Percentiles rank a stretch among this genome's conserved stretches.
Conservation (phyloP, 2,113 vertebrate genomes). For the Dendropsophus ebraccatus region DNA sequence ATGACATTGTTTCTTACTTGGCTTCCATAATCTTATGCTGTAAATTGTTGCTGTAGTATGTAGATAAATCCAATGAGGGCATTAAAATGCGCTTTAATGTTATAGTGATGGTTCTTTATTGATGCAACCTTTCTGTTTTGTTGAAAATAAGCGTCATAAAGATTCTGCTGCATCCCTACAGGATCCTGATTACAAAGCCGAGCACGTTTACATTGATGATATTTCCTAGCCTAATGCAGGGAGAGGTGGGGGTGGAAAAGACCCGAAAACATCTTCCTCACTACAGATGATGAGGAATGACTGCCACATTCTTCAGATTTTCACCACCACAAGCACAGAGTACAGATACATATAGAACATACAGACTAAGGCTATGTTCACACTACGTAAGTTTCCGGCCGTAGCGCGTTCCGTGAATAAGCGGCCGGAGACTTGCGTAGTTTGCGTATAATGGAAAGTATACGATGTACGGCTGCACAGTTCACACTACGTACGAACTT, state of each 20-base stretch:
- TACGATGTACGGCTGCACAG: too few relatives aligned
- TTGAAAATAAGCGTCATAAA: background rate
- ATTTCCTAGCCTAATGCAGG: conserved; percentile 31
- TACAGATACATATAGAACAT: background rate
- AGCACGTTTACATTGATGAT: conserved; percentile 39
- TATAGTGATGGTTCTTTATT: background rate
- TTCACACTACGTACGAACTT: too few relatives aligned
- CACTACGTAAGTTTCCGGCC: too few relatives aligned
- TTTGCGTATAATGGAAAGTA: too few relatives aligned
- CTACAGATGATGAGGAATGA: background rate
- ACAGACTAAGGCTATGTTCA: too few relatives aligned
- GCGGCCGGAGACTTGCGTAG: too few relatives aligned
- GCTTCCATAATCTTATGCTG: background rate
- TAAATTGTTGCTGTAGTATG: background rate
- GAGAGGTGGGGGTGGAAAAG: background rate
- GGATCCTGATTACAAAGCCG: conserved; percentile 24
- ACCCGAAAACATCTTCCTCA: background rate
- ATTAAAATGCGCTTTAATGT: background rate
- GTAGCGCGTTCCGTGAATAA: too few relatives aligned
- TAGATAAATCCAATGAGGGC: conserved; percentile 5
- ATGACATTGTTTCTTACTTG: conserved; percentile 9
- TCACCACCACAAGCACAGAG: background rate
- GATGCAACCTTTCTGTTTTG: background rate
- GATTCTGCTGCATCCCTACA: conserved; percentile 14
- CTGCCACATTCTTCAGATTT: conserved; percentile 19